These are phyloP conservation scores for Flexamia atlantica DNA, from an alignment of 2,888 invertebrate species.

Conservation along the genomic window DNA sequence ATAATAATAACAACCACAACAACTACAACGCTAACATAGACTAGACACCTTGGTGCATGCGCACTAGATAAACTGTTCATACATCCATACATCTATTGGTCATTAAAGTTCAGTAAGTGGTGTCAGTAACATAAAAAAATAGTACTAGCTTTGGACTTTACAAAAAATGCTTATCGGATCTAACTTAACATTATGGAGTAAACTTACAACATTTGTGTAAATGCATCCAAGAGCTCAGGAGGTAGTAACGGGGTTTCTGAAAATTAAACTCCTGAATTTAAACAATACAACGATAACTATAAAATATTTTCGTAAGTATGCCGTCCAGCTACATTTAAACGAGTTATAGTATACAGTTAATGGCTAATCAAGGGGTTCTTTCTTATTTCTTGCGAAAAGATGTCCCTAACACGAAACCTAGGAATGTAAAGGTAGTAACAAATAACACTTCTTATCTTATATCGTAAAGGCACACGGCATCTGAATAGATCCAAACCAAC, in stretches of 20 bases:
- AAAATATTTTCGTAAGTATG: too few species aligned
- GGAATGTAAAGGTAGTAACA: not conserved
- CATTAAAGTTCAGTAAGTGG: conserved; percentile 12
- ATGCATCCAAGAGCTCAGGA: too few species aligned
- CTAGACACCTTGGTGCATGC: conserved; percentile 59
- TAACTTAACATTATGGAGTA: too few species aligned
- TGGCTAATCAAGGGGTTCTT: too few species aligned
- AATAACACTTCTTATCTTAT: conserved; percentile 42
- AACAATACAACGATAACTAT: too few species aligned
- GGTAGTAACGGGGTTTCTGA: too few species aligned
- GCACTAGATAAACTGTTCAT: conserved; percentile 26
- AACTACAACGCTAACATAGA: conserved; percentile 57
- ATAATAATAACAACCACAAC: conserved; percentile 34
- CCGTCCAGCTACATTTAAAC: too few species aligned
- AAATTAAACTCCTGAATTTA: too few species aligned
- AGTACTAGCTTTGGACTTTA: conserved; percentile 49
- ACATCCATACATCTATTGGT: conserved; percentile 52
- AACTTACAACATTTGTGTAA: too few species aligned
- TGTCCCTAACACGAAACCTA: not conserved
- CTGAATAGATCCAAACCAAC: not conserved
- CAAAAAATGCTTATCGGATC: too few species aligned
- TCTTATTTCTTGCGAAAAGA: not conserved
- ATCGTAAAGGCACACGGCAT: conserved; percentile 50
- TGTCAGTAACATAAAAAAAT: conserved; percentile 38
- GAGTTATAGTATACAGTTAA: too few species aligned